phyloP scores from a whole-genome alignment of 2,888 invertebrate genomes.

The Torymus aiolomorphi region DNA sequence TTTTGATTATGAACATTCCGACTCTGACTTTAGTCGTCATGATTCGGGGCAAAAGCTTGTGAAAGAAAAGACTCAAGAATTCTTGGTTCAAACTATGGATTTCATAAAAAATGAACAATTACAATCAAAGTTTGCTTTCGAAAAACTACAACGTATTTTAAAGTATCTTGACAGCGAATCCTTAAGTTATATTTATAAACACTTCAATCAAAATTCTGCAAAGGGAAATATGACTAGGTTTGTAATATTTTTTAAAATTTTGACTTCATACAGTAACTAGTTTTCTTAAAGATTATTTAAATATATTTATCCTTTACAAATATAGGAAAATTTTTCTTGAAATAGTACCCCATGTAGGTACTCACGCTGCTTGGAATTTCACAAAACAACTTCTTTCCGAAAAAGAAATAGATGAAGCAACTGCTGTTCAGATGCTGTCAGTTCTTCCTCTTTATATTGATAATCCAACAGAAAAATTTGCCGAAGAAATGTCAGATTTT shows the following conservation, averaged over 20 bases:
- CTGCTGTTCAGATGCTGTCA: slow-evolving; percentile 71
- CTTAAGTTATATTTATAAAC: slow-evolving; percentile 56
- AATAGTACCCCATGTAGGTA: slow-evolving; percentile 76
- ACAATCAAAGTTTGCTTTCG: slow-evolving; percentile 70
- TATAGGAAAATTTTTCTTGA: slow-evolving; percentile 73
- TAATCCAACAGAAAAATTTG: slow-evolving; percentile 72
- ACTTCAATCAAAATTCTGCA: slow-evolving; percentile 21
- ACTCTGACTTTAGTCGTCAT: not conserved
- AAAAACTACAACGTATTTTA: slow-evolving; percentile 69
- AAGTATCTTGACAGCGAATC: slow-evolving; percentile 67
- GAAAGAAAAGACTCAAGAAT: slow-evolving; percentile 65
- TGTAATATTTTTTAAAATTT: not conserved
- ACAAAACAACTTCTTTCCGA: slow-evolving; percentile 71
- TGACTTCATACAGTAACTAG: too few species aligned
- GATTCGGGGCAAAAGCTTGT: slow-evolving; percentile 54
- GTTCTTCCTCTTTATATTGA: slow-evolving; percentile 75
- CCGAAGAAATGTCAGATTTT: slow-evolving; percentile 71
- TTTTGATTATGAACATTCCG: slow-evolving; percentile 57
- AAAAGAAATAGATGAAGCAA: slow-evolving; percentile 56
- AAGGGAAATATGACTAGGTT: slow-evolving; percentile 36
- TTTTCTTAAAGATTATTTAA: too few species aligned
- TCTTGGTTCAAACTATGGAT: slow-evolving; percentile 69
- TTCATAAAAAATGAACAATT: slow-evolving; percentile 71
- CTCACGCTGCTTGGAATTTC: slow-evolving; percentile 73
- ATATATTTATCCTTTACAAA: too few species aligned